A percentile compares a stretch with the other conserved stretches of the same genome.
Evolutionary conservation across 2,888 invertebrate genomes (phyloP).

Genomic region (Plutella xylostella): DNA sequence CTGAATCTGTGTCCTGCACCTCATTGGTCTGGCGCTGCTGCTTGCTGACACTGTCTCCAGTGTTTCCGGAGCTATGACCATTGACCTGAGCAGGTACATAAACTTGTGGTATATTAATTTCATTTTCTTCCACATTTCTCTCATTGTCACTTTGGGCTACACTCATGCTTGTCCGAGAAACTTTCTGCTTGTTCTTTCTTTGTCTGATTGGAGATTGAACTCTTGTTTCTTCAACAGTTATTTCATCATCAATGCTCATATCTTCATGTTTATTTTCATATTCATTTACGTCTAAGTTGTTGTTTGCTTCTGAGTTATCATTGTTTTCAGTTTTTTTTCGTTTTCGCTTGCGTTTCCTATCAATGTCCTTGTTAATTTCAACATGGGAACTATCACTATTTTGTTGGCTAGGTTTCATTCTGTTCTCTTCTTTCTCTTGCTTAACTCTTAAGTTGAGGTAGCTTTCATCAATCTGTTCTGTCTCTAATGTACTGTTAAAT

Average conservation of each 20-base stretch:
- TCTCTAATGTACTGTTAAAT: background rate
- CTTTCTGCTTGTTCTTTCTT: background rate
- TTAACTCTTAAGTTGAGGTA: constrained; percentile 34
- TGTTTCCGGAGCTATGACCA: too few species aligned
- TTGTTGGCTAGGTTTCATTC: background rate
- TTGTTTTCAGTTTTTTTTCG: too few species aligned
- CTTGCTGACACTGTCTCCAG: too few species aligned
- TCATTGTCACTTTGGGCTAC: background rate
- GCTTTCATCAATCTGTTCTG: constrained; percentile 24
- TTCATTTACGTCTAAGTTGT: too few species aligned
- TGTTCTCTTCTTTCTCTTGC: constrained; percentile 26
- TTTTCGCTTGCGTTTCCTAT: background rate
- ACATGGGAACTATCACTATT: background rate
- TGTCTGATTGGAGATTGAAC: constrained; percentile 12
- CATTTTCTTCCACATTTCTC: background rate
- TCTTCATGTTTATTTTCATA: constrained; percentile 4
- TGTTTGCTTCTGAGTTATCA: too few species aligned
- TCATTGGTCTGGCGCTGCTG: too few species aligned
- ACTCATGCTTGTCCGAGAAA: background rate
- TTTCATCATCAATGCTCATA: constrained; percentile 16
- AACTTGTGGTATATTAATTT: too few species aligned
- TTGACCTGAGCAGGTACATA: too few species aligned
- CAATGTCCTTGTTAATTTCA: background rate
- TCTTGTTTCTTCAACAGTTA: constrained; percentile 21
- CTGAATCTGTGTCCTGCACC: too few species aligned